Conservation (phyloP, 2,888 invertebrate species). For the Charanyca ferruginea region DNA sequence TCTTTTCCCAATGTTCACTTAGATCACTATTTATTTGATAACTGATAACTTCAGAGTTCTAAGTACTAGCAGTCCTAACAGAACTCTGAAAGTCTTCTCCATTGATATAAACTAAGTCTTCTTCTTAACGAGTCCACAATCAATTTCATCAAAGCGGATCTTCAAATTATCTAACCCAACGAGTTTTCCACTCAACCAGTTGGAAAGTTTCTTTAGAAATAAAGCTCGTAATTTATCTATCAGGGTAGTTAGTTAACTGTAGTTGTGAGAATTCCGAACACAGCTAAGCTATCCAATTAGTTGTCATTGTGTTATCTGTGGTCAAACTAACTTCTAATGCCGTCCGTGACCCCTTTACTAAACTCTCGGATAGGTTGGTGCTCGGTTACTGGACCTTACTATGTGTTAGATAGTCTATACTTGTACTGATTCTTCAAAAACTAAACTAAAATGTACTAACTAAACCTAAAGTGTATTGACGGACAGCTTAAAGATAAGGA, state of each 20-base stretch:
- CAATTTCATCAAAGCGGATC: slow-evolving; percentile 51
- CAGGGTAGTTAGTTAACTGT: slow-evolving; percentile 59
- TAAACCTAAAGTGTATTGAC: no score
- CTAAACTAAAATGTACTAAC: no score
- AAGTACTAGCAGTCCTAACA: no score
- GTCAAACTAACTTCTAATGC: slow-evolving; percentile 73
- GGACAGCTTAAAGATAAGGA: no score
- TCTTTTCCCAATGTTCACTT: no score
- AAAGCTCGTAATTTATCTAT: slow-evolving; percentile 57
- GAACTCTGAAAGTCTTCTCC: not conserved
- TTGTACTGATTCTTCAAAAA: not conserved
- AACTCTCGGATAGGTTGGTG: slow-evolving; percentile 66
- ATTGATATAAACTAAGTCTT: not conserved
- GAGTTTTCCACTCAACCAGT: slow-evolving; percentile 45
- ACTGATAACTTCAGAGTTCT: no score
- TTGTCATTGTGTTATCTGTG: slow-evolving; percentile 74
- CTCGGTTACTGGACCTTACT: slow-evolving; percentile 67
- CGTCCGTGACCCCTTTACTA: slow-evolving; percentile 76
- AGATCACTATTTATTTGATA: no score
- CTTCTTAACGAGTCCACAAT: slow-evolving; percentile 39
- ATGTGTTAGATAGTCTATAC: slow-evolving; percentile 3
- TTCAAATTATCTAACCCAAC: slow-evolving; percentile 41
- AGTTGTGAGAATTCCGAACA: slow-evolving; percentile 57
- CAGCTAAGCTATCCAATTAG: slow-evolving; percentile 78
- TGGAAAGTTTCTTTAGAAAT: slow-evolving; percentile 54